Conservation (phyloP, 1,140 invertebrate species). For the Diabrotica virgifera region DNA sequence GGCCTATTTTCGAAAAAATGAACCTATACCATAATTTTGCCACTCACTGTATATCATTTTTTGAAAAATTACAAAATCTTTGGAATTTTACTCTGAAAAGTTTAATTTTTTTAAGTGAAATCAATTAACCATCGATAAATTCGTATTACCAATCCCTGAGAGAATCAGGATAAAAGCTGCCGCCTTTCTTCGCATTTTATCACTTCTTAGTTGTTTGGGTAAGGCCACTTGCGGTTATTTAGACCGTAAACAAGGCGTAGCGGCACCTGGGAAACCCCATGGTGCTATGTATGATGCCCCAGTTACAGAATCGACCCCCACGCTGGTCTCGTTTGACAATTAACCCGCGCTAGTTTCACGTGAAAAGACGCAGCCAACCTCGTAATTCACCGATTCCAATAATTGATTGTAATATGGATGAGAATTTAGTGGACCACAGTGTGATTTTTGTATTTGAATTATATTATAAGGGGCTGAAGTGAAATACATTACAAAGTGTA, state of each 20-base stretch:
- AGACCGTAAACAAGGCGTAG: conserved; percentile 27
- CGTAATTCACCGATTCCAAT: conserved; percentile 11
- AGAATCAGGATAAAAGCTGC: too few relatives aligned
- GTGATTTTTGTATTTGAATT: background rate
- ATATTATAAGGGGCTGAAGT: too few relatives aligned
- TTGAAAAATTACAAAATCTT: too few relatives aligned
- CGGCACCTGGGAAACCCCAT: conserved; percentile 25
- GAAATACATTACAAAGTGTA: too few relatives aligned
- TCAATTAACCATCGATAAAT: too few relatives aligned
- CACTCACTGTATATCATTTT: too few relatives aligned
- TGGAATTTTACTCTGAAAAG: too few relatives aligned
- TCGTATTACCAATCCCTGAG: too few relatives aligned
- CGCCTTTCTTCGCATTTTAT: background rate
- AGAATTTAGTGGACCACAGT: background rate
- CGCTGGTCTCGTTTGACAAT: conserved; percentile 14
- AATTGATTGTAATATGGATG: conserved; percentile 14
- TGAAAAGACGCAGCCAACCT: conserved; percentile 10
- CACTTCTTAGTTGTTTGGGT: conserved; percentile 9
- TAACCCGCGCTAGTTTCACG: conserved; percentile 8
- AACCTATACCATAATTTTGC: too few relatives aligned
- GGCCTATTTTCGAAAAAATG: too few relatives aligned
- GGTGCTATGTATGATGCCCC: conserved; percentile 7
- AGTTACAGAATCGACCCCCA: conserved; percentile 17
- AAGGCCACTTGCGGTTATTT: conserved; percentile 23
- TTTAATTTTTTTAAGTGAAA: too few relatives aligned